Evolutionary conservation across 2,797 vertebrate species (phyloP).

Genomic region (Aselliscus stoliczkanus): DNA sequence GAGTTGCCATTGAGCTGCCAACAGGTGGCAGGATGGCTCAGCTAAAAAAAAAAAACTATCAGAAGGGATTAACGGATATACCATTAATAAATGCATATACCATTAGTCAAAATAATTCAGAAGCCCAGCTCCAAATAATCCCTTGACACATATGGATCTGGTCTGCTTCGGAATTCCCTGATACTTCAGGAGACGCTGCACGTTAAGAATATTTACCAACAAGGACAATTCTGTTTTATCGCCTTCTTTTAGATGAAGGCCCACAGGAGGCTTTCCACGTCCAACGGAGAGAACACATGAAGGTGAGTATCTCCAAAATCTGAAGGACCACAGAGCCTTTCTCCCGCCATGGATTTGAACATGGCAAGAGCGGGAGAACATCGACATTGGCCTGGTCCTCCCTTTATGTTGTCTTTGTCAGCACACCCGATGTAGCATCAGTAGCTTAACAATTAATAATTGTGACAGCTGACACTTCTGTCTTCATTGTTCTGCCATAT

Average conservation of each 20-base stretch:
- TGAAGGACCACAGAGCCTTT: too few species aligned
- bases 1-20: too few species aligned
- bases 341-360: neutral
- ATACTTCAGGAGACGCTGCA: neutral
- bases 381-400: neutral
- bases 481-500: neutral
- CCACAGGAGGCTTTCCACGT: fast-evolving
- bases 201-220: neutral
- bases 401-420: neutral
- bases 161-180: neutral
- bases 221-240: neutral
- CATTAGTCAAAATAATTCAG: neutral
- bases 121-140: neutral
- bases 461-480: neutral
- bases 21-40: too few species aligned
- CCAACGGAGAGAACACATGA: fast-evolving
- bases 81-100: neutral
- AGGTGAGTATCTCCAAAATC: too few species aligned
- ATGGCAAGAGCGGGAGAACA: neutral
- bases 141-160: neutral
- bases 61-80: neutral
- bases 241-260: neutral
- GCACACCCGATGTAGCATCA: neutral
- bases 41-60: too few species aligned
- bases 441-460: neutral